phyloP scores from a whole-genome alignment of 1,140 invertebrate genomes.

The Papilio glaucus region DNA sequence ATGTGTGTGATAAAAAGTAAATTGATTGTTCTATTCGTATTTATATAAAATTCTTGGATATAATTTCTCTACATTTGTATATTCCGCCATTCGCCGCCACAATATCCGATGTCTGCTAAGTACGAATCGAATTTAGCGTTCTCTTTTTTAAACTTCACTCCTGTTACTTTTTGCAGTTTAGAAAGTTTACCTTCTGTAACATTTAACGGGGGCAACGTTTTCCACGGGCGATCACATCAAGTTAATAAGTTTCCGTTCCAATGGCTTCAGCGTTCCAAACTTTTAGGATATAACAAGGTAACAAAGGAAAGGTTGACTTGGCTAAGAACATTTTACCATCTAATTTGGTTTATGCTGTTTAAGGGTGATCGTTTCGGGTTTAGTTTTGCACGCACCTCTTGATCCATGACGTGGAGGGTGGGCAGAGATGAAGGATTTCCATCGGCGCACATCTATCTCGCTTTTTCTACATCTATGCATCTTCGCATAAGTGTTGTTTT shows the following conservation, averaged over 20 bases:
- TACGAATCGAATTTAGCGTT: conserved; percentile 74
- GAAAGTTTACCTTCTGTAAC: conserved; percentile 78
- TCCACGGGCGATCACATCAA: conserved; percentile 78
- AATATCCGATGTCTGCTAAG: conserved; percentile 50
- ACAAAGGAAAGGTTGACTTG: conserved; percentile 77
- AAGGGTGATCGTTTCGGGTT: neutral
- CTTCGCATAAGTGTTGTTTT: no score
- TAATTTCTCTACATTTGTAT: no score
- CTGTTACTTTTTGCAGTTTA: conserved; percentile 74
- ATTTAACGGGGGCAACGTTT: conserved; percentile 77
- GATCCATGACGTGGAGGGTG: neutral
- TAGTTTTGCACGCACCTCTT: neutral
- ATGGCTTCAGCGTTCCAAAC: conserved; percentile 82
- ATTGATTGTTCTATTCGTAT: no score
- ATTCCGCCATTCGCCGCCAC: conserved; percentile 28
- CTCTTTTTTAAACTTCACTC: conserved; percentile 72
- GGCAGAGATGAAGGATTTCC: neutral
- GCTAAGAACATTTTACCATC: conserved; percentile 73
- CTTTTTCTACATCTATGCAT: no score
- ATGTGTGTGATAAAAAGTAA: no score
- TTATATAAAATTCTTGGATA: no score
- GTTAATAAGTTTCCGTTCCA: conserved; percentile 82
- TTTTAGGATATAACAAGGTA: conserved; percentile 83
- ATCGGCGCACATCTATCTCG: neutral
- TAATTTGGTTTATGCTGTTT: conserved; percentile 55